phyloP scores from a whole-genome alignment of 2,113 vertebrate genomes.

The Chinchilla lanigera region DNA sequence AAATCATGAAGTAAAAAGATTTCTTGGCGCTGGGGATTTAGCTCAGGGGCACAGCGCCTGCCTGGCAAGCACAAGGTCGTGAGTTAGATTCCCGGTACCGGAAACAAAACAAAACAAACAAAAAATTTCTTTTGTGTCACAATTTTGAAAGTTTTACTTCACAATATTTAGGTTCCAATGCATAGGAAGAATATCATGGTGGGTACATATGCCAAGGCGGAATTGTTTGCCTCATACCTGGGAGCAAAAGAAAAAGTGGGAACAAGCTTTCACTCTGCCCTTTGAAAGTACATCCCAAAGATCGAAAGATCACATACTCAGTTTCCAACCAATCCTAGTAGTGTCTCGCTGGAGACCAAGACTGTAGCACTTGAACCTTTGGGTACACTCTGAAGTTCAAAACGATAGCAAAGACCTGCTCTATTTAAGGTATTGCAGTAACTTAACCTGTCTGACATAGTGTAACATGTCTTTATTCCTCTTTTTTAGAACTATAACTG shows the following conservation, averaged over 20 bases:
- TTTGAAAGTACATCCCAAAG: neutral
- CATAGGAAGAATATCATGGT: neutral
- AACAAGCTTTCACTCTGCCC: neutral
- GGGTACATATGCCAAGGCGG: neutral
- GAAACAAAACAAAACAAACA: too few species aligned
- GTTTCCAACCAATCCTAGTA: rapidly evolving
- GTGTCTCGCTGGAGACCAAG: neutral
- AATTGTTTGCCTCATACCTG: neutral
- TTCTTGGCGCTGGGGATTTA: too few species aligned
- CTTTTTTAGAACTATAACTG: neutral
- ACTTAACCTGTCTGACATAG: neutral
- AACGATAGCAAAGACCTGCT: neutral
- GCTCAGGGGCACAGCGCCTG: too few species aligned
- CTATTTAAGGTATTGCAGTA: neutral
- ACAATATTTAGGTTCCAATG: neutral
- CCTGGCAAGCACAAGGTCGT: too few species aligned
- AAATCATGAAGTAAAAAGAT: neutral
- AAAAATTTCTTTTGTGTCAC: neutral
- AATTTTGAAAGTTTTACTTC: neutral
- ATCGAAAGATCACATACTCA: too few species aligned
- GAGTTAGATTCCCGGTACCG: too few species aligned
- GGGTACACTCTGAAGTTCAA: neutral
- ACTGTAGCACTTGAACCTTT: rapidly evolving
- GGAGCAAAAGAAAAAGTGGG: neutral
- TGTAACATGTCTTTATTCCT: neutral